Evolutionary conservation across 2,888 invertebrate species (phyloP).

Genomic region (Tenthredo amoena): DNA sequence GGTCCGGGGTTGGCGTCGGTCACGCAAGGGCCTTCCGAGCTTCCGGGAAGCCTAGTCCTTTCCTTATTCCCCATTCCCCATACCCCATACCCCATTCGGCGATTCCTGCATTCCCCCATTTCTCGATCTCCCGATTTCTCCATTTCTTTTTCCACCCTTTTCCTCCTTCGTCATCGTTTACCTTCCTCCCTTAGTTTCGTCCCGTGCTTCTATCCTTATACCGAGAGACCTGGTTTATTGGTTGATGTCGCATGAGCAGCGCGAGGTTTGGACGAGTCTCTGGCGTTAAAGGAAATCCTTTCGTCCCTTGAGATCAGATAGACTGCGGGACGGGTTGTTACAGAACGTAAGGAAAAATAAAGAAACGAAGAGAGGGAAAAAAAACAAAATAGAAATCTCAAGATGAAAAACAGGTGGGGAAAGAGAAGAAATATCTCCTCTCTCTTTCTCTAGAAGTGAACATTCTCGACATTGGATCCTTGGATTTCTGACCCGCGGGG

Average conservation of each 20-base stretch:
- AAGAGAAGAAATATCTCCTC: neutral
- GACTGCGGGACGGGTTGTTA: neutral
- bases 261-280: slow-evolving; percentile 18
- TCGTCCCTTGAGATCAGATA: slow-evolving; percentile 25
- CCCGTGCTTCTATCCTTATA: neutral
- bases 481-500: neutral
- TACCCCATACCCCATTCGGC: neutral
- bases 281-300: slow-evolving; percentile 42
- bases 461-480: slow-evolving; percentile 9
- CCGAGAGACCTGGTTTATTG: slow-evolving; percentile 16
- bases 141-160: slow-evolving; percentile 20
- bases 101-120: neutral
- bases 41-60: slow-evolving; percentile 35
- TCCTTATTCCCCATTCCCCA: slow-evolving; percentile 9
- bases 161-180: slow-evolving; percentile 28
- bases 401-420: neutral
- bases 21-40: slow-evolving; percentile 14
- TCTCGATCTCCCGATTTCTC: slow-evolving; percentile 5
- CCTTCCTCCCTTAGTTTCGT: slow-evolving; percentile 16
- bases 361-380: neutral
- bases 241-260: slow-evolving; percentile 37
- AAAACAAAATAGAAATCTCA: neutral
- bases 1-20: slow-evolving; percentile 35
- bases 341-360: neutral
- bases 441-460: neutral